Evolutionary conservation across 2,888 invertebrate genomes (phyloP).

Genomic region (Liodrosophila aerea): DNA sequence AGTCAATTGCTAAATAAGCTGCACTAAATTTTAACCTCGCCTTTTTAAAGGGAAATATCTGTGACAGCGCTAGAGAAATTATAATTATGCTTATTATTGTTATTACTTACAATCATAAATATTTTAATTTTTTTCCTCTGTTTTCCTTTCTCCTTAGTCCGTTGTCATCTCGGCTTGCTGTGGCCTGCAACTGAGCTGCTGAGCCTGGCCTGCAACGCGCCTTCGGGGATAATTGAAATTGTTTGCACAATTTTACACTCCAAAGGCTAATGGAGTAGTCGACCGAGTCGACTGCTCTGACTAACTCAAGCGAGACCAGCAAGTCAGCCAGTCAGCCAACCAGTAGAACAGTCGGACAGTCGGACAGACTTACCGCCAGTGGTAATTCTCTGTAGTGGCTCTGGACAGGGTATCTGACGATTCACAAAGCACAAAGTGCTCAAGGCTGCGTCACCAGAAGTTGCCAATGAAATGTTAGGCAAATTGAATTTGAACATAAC

Average conservation of each 20-base stretch:
- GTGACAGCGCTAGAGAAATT: conserved; percentile 13
- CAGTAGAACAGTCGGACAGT: conserved; percentile 19
- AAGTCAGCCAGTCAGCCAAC: conserved; percentile 25
- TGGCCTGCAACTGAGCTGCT: conserved; percentile 23
- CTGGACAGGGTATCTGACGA: conserved; percentile 38
- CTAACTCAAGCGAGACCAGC: conserved; percentile 61
- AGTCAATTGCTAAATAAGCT: conserved; percentile 65
- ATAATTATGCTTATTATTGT: conserved; percentile 67
- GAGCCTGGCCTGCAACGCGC: conserved; percentile 63
- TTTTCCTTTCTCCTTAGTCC: conserved; percentile 21
- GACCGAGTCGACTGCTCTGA: conserved; percentile 68
- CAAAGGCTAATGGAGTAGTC: conserved; percentile 77
- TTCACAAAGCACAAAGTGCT: conserved; percentile 48
- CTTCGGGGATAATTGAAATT: conserved; percentile 78
- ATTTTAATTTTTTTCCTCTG: conserved; percentile 39
- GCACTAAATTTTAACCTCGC: conserved; percentile 56
- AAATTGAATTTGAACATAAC: conserved; percentile 70
- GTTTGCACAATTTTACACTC: conserved; percentile 79
- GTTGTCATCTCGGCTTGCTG: conserved; percentile 63
- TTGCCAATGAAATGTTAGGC: conserved; percentile 71
- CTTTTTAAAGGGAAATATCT: conserved; percentile 44
- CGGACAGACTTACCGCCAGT: conserved; percentile 27
- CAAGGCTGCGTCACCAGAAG: conserved; percentile 56
- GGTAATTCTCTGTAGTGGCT: conserved; percentile 6
- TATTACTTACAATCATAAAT: conserved; percentile 61